Percentiles rank a stretch among this genome's conserved stretches.
Conservation (phyloP, 2,888 invertebrate genomes). For the Pandemis corylana region DNA sequence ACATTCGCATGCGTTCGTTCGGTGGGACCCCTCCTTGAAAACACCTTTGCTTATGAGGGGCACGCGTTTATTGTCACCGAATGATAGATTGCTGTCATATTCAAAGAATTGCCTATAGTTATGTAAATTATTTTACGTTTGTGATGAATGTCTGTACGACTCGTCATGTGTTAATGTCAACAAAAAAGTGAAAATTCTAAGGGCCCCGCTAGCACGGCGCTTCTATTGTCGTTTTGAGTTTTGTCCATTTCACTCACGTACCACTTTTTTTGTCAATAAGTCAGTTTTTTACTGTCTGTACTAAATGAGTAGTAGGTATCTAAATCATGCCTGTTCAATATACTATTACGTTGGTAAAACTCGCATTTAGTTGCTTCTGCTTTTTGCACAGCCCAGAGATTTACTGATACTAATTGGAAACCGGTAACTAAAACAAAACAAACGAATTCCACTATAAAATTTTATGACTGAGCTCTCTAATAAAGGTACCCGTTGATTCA, state of each 20-base stretch:
- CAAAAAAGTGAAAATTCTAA: slow-evolving; percentile 43
- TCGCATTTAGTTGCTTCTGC: not conserved
- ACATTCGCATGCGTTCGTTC: not conserved
- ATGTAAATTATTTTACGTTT: slow-evolving; percentile 68
- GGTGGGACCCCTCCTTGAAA: slow-evolving; percentile 11
- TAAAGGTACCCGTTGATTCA: slow-evolving; percentile 4
- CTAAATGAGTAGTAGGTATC: not conserved
- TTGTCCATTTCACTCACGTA: not conserved
- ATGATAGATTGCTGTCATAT: slow-evolving; percentile 80
- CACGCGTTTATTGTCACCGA: slow-evolving; percentile 65
- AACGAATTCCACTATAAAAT: slow-evolving; percentile 17
- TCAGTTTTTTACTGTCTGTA: not conserved
- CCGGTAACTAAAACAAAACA: slow-evolving; percentile 18
- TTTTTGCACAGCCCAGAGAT: not conserved
- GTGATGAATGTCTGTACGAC: slow-evolving; percentile 59
- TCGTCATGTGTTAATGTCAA: slow-evolving; percentile 54
- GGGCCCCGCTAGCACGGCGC: slow-evolving; percentile 13
- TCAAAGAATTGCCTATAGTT: slow-evolving; percentile 67
- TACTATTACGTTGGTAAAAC: not conserved
- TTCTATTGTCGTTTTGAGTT: slow-evolving; percentile 19
- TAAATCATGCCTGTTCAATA: not conserved
- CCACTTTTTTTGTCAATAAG: not conserved
- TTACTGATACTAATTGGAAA: not conserved
- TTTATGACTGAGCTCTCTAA: slow-evolving; percentile 23
- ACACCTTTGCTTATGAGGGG: slow-evolving; percentile 44